These are phyloP conservation scores for Caprella mutica DNA, from an alignment of 2,888 invertebrate species.

Conservation along the genomic window DNA sequence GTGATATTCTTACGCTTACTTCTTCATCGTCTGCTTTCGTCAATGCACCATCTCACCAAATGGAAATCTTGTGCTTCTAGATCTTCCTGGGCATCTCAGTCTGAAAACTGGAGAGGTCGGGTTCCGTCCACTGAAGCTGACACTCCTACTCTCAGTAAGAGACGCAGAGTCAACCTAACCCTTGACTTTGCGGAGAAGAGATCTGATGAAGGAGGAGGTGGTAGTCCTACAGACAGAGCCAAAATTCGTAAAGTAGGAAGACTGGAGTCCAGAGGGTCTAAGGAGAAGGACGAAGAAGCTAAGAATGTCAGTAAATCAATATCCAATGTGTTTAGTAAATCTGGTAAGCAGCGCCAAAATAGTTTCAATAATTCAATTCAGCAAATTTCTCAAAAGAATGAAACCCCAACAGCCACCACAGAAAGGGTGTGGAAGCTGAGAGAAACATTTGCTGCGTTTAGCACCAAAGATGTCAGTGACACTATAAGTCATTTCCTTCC, in stretches of 20 bases:
- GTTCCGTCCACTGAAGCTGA: slow-evolving; percentile 42
- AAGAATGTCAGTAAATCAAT: slow-evolving; percentile 1
- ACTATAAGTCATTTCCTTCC: slow-evolving; percentile 29
- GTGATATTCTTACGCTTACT: slow-evolving; percentile 47
- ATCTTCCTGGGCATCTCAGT: slow-evolving; percentile 42
- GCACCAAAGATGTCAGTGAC: slow-evolving; percentile 26
- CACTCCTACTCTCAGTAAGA: slow-evolving; percentile 40
- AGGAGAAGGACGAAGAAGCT: slow-evolving; percentile 3
- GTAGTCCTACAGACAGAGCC: not conserved
- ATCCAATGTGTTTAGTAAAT: slow-evolving; percentile 1
- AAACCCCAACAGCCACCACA: not conserved
- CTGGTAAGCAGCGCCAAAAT: not conserved
- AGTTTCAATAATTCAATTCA: slow-evolving; percentile 1
- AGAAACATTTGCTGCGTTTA: slow-evolving; percentile 25
- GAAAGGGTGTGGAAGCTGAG: slow-evolving; percentile 11
- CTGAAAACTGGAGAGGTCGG: slow-evolving; percentile 22
- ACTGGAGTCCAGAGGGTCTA: not conserved
- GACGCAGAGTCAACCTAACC: slow-evolving; percentile 40
- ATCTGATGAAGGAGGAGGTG: slow-evolving; percentile 14
- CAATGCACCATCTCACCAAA: slow-evolving; percentile 44
- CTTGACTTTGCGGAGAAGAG: slow-evolving; percentile 26
- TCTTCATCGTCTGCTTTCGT: slow-evolving; percentile 48
- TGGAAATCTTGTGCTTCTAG: slow-evolving; percentile 43
- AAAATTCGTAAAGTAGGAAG: not conserved
- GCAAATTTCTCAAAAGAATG: not conserved